Evolutionary conservation across 1,140 invertebrate species (phyloP), one percentile per base, ranked within the genome.

Genomic region (Dendroctonus ponderosae): DNA sequence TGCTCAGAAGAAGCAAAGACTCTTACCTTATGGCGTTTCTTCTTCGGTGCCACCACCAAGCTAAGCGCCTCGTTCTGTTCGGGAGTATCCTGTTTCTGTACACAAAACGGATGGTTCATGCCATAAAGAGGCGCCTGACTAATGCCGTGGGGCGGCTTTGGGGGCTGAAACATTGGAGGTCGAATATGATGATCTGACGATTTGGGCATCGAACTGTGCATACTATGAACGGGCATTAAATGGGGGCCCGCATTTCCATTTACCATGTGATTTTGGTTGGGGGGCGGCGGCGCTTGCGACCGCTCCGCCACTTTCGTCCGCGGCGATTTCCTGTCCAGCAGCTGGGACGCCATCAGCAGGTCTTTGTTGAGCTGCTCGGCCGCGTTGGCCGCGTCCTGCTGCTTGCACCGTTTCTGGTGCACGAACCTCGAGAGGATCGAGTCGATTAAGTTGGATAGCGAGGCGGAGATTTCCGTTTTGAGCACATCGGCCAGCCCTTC

Each of bases 31-130:
- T 97, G 95, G 14, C 95, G 85, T 82, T 97, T 97, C 82, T 95
- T 96, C 81, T 97, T 97, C 0, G 93, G 92, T 37, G 91, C 91
- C 66, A 97, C 93, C 37, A 97, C 93, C 68, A 97, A 85, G 73
- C 93, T 93, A 8, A 97, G 85, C 0, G 95, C 91, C 79, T 97
- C 95, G 76, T 94, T 96, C 79, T 97, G 94, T 79, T 96, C 94
- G 3, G 89, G 87, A 67, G 87, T 86, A 71, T 89, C 87, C 58
- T 88, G n/a, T 78, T 83, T 80, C 9, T 80, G 73, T 75, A 85
- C 82, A 77, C 86, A 89, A 71, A 89, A 90, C 51, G 87, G 86
- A 73, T 90, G 88, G 39, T 86, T 84, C 78, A 88, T 82, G 12
- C 79, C 79, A 80, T 87, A 88, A 37, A 86, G 77, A 74, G 86